Evolutionary conservation across 2,113 vertebrate genomes (phyloP), one percentile per base, ranked within the genome.

Genomic region (Ctenodactylus gundi): DNA sequence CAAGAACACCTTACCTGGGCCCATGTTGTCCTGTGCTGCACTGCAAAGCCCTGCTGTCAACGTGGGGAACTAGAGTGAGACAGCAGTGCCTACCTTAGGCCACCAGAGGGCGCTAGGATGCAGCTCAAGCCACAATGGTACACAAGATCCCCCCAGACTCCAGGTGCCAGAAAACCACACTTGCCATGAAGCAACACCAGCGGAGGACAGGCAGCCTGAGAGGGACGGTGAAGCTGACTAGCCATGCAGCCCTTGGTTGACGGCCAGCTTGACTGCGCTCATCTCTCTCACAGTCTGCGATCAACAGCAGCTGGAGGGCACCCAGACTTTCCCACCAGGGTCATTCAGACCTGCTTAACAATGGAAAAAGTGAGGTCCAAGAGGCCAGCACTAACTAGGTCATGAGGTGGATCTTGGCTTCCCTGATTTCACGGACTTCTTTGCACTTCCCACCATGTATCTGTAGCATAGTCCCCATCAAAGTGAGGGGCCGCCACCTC

Each of bases 51-150:
- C 78, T 11, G n/a, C n/a, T 64, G 58, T 91, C 75, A 6, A 2
- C 1, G 8, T 21, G 1, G 2, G 23, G 1, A 76, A 77, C 51
- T 1, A 5, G 27, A 55, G 64, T 10, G 29, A 25, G n/a, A 27
- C 53, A 9, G 83, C 84, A 78, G 49, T 96, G 72, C 39, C 87
- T 34, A 44, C 34, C 0, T 6, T 0, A 0, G 1, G 20, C 86
- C 97, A 88, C 95, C 93, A 97, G 97, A 95, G 90, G 87, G 96
- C 84, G 10, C 87, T 60, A 82, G 29, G 75, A 88, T 0, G 95
- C 89, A 96, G 94, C 65, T 44, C 23, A 80, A 83, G 68, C 88
- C 23, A 1, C 85, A 82, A 67, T 82, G 23, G 81, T 36, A 77
- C 4, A 0, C 23, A 44, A 2, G 15, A 65, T 36, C 64, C 53